Evolutionary conservation across 2,797 vertebrate species (phyloP), one percentile per base, ranked within the genome.

Genomic region (Holocentrus rufus): DNA sequence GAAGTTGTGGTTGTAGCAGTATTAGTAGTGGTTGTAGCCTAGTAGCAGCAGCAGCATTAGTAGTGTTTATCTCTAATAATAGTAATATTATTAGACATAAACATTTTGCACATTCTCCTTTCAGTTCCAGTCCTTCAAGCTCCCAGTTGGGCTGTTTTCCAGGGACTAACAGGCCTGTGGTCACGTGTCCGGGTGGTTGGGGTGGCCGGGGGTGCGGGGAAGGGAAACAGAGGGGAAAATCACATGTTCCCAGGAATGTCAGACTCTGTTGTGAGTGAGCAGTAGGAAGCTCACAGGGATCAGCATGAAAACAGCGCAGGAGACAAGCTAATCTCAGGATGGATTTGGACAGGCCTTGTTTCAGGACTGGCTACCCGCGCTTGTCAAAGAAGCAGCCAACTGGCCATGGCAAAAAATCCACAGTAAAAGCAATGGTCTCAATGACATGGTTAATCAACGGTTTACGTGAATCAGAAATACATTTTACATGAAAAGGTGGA

Each of bases 161-260:
- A 66, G 42, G 44, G 44, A 72, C 68, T 25, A 46, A 30, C 67
- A 56, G 52, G 67, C 67, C 64, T 20, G 61, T 8, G 63, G 81
- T 83, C 87, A 87, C 76, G 63, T 85, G 87, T 69, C 72, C 20
- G 47, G 55, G 63, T 72, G 79, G 80, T 73, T 74, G 60, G 60
- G 50, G 69, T 53, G 72, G 69, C 58, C 18, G 25, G 15, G 59
- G 54, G 61, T 22, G 65, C 9, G 11, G 73, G 67, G 58, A 68
- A 60, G 60, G 49, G 70, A 74, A 77, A 69, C 39, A 31, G 53
- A 74, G 85, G 57, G 70, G 85, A 77, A 81, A 74, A 77, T 90
- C 88, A 90, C 87, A 89, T 90, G 90, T 79, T 89, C 69, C 54
- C 79, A 82, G 90, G 90, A 91, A 91, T 90, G 87, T 84, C 44